These are phyloP conservation scores for Malachius bipustulatus DNA, from an alignment of 2,888 invertebrate species.

Conservation along the genomic window DNA sequence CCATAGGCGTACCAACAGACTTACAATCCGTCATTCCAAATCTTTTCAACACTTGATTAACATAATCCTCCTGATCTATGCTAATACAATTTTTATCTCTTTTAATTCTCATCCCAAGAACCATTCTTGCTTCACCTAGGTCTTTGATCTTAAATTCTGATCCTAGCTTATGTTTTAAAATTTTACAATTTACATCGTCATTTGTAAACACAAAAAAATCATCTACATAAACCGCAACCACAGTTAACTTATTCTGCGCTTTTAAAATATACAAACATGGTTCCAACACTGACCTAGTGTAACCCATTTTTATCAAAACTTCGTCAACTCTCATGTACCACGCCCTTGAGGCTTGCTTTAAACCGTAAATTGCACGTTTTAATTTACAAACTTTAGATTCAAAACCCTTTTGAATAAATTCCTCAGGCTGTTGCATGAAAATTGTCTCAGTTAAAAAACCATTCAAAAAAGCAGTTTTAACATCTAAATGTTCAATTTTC, in stretches of 20 bases:
- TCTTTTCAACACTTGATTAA: slow-evolving; percentile 15
- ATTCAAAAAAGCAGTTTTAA: slow-evolving; percentile 22
- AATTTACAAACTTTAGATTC: slow-evolving; percentile 15
- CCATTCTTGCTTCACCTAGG: slow-evolving; percentile 17
- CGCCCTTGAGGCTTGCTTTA: slow-evolving; percentile 18
- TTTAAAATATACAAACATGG: slow-evolving; percentile 15
- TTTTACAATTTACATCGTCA: slow-evolving; percentile 8
- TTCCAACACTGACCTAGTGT: slow-evolving; percentile 10
- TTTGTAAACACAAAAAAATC: slow-evolving; percentile 20
- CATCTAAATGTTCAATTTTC: slow-evolving; percentile 16
- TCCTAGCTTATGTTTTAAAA: slow-evolving; percentile 15
- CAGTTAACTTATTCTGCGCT: slow-evolving; percentile 11
- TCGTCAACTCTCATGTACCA: slow-evolving; percentile 14
- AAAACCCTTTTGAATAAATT: slow-evolving; percentile 11
- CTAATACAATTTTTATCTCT: slow-evolving; percentile 13
- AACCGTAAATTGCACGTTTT: slow-evolving; percentile 16
- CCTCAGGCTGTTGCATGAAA: slow-evolving; percentile 19
- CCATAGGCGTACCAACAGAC: slow-evolving; percentile 17
- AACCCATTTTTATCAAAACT: slow-evolving; percentile 8
- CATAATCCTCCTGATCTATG: slow-evolving; percentile 19
- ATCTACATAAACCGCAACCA: slow-evolving; percentile 19
- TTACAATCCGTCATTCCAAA: slow-evolving; percentile 19
- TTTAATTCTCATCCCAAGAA: slow-evolving; percentile 19
- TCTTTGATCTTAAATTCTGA: slow-evolving; percentile 20
- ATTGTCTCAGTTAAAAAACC: slow-evolving; percentile 18